Conservation (phyloP, 2,888 invertebrate genomes). For the Melieria omissa region DNA sequence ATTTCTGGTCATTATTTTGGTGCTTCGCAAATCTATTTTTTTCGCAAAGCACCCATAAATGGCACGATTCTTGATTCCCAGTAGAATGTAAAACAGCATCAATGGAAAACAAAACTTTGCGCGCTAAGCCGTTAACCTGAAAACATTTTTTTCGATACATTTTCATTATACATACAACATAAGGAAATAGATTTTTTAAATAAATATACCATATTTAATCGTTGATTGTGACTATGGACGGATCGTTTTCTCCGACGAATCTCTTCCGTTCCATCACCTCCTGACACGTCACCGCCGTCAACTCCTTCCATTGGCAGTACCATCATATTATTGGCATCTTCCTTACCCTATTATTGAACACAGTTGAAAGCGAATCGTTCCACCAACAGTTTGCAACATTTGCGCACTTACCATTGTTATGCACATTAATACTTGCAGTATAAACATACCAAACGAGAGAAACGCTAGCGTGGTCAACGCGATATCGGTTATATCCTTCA, state of each 20-base stretch:
- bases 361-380: neutral
- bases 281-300: slow-evolving; percentile 30
- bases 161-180: neutral
- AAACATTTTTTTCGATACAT: neutral
- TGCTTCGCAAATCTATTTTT: slow-evolving; percentile 20
- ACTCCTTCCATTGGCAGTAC: slow-evolving; percentile 45
- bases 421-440: slow-evolving; percentile 82
- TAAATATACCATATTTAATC: neutral
- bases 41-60: slow-evolving; percentile 26
- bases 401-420: slow-evolving; percentile 67
- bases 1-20: slow-evolving; percentile 23
- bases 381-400: neutral
- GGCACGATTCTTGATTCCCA: slow-evolving; percentile 22
- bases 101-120: slow-evolving; percentile 24
- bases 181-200: neutral
- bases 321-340: slow-evolving; percentile 41
- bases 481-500: slow-evolving; percentile 80
- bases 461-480: slow-evolving; percentile 85
- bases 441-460: slow-evolving; percentile 82
- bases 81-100: slow-evolving; percentile 13
- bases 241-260: slow-evolving; percentile 45
- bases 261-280: slow-evolving; percentile 42
- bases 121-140: slow-evolving; percentile 27
- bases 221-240: neutral
- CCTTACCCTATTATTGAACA: slow-evolving; percentile 37